Conservation (phyloP, 2,113 vertebrate species). For the Actenoides hombroni region DNA sequence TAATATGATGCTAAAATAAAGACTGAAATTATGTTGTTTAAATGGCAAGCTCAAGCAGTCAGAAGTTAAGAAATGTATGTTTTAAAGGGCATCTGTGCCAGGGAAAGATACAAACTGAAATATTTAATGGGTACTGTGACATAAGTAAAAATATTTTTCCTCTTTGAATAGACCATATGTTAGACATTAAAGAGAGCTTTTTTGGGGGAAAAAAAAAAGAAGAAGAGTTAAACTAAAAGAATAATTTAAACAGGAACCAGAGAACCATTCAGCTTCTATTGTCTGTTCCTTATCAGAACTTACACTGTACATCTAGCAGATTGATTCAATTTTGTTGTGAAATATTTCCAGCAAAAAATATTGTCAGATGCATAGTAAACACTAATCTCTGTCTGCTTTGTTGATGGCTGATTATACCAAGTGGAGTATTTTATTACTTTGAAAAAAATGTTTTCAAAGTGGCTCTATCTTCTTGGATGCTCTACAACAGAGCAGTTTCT, state of each 20-base stretch:
- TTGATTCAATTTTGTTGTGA: background rate
- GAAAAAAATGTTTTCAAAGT: background rate
- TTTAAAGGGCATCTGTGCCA: background rate
- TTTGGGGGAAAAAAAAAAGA: too few relatives aligned
- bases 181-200: background rate
- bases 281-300: background rate
- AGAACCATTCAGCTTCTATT: background rate
- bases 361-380: background rate
- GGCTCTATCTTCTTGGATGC: background rate
- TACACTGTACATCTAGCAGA: background rate
- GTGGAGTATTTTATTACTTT: background rate
- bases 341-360: background rate
- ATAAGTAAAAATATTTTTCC: background rate
- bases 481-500: background rate
- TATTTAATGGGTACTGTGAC: background rate
- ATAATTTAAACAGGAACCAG: background rate
- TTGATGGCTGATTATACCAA: background rate
- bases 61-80: background rate
- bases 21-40: background rate
- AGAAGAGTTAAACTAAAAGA: background rate
- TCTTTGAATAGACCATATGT: background rate
- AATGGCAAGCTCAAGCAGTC: background rate
- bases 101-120: background rate
- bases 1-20: background rate
- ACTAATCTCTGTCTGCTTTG: background rate